phyloP scores from a whole-genome alignment of 2,888 invertebrate species.

The Ormyrus rosae region DNA sequence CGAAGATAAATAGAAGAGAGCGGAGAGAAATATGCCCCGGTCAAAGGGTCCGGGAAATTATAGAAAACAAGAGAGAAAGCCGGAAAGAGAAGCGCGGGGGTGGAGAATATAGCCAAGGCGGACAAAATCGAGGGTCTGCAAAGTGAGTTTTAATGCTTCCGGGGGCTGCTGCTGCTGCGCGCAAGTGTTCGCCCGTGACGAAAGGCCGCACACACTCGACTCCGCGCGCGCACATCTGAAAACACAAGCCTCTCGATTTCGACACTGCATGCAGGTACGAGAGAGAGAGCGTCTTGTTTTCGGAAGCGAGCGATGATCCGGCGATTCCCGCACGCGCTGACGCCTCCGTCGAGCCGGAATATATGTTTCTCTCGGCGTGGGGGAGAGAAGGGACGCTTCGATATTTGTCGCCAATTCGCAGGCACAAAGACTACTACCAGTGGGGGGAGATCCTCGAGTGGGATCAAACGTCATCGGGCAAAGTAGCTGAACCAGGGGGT shows the following conservation, averaged over 20 bases:
- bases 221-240: conserved; percentile 30
- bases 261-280: too few species aligned
- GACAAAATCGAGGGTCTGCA: conserved; percentile 56
- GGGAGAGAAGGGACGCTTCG: background rate
- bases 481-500: too few species aligned
- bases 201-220: conserved; percentile 62
- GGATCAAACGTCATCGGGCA: too few species aligned
- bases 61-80: conserved; percentile 5
- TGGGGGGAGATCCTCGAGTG: too few species aligned
- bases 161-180: conserved; percentile 59
- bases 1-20: background rate
- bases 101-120: background rate
- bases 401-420: too few species aligned
- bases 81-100: background rate
- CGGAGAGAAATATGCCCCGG: conserved; percentile 1
- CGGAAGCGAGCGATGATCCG: too few species aligned
- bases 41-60: background rate
- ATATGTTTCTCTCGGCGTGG: background rate
- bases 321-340: too few species aligned
- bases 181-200: conserved; percentile 60
- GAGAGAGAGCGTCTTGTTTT: too few species aligned
- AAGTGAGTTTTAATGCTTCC: conserved; percentile 66
- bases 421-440: too few species aligned
- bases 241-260: too few species aligned
- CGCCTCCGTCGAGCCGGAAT: too few species aligned